These are phyloP conservation scores for Diabrotica undecimpunctata DNA, from an alignment of 1,140 invertebrate genomes.

Conservation along the genomic window DNA sequence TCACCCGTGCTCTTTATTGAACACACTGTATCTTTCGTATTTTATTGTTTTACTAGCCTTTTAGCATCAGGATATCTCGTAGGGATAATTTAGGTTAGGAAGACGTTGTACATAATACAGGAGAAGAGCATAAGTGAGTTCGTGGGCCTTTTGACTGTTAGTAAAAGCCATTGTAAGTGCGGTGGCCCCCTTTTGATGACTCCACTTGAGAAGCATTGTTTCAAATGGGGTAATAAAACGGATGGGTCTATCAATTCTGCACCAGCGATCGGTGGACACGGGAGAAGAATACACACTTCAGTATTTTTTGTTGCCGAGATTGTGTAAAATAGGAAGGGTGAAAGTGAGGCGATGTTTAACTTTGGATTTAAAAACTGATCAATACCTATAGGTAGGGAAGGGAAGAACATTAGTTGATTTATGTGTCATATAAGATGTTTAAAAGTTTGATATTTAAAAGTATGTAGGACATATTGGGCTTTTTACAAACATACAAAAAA, in stretches of 20 bases:
- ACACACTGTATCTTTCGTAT: too few species aligned
- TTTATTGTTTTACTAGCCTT: background rate
- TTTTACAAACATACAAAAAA: too few species aligned
- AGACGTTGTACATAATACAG: background rate
- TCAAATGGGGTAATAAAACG: slow-evolving; percentile 31
- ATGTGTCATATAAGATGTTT: background rate
- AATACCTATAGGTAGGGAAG: background rate
- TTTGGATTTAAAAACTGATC: background rate
- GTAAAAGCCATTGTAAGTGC: slow-evolving; percentile 6
- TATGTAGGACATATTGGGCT: background rate
- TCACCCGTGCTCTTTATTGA: too few species aligned
- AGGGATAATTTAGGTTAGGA: background rate
- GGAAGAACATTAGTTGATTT: background rate
- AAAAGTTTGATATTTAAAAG: background rate
- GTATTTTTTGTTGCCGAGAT: background rate
- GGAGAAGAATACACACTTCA: background rate
- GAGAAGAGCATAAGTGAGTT: background rate
- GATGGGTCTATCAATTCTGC: slow-evolving; percentile 3
- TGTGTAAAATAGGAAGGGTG: background rate
- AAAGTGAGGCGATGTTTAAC: background rate
- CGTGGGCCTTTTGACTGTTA: slow-evolving; percentile 9
- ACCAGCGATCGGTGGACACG: background rate
- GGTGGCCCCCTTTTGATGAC: slow-evolving; percentile 22
- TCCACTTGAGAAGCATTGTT: slow-evolving; percentile 28
- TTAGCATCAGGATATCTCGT: background rate